Conservation (phyloP, 2,888 invertebrate species). For the Cryptus armator region DNA sequence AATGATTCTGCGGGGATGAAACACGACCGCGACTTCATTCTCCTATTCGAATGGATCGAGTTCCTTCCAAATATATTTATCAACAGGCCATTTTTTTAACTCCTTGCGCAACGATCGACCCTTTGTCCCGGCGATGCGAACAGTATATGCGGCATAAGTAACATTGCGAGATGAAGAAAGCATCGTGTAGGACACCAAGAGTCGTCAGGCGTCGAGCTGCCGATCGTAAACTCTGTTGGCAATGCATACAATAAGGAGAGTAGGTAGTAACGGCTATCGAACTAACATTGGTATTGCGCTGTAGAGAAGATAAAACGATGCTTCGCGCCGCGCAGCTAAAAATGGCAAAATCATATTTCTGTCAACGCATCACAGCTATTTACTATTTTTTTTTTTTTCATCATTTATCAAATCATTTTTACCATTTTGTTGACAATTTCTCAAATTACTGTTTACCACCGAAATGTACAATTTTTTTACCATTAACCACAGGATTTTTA, state of each 20-base stretch:
- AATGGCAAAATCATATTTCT: background rate
- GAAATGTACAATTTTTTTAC: too few relatives aligned
- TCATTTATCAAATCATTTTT: too few relatives aligned
- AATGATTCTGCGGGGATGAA: slow-evolving; percentile 11
- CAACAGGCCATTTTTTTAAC: too few relatives aligned
- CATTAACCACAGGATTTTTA: too few relatives aligned
- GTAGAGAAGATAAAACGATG: background rate
- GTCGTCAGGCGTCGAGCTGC: background rate
- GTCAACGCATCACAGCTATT: background rate
- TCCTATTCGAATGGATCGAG: background rate
- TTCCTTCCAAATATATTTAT: too few relatives aligned
- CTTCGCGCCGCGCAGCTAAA: background rate
- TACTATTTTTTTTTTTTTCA: background rate
- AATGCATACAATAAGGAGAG: too few relatives aligned
- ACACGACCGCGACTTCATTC: background rate
- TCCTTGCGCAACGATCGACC: too few relatives aligned
- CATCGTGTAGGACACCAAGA: background rate
- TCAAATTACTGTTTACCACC: too few relatives aligned
- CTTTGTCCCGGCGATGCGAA: background rate
- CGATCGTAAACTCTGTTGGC: too few relatives aligned
- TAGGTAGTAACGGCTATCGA: too few relatives aligned
- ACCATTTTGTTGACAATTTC: background rate
- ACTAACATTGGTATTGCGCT: too few relatives aligned
- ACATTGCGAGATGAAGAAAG: slow-evolving; percentile 2
- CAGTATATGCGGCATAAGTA: background rate